phyloP scores from a whole-genome alignment of 2,797 vertebrate species.

The Eulemur mongoz region DNA sequence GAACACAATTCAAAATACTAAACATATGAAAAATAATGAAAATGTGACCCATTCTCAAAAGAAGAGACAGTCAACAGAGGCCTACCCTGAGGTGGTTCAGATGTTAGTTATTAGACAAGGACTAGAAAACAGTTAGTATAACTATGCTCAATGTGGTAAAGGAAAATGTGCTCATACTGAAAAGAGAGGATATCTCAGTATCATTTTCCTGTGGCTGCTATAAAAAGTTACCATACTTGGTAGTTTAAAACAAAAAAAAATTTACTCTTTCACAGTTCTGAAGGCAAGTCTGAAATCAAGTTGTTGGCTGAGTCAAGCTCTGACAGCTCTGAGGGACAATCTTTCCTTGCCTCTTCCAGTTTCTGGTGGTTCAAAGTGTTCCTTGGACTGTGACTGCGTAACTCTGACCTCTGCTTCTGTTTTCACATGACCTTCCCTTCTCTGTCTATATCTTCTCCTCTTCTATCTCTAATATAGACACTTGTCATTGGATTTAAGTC shows the following conservation, averaged over 20 bases:
- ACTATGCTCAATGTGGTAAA: not conserved
- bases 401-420: not conserved
- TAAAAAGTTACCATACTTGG: not conserved
- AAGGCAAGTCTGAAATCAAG: not conserved
- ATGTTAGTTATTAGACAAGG: not conserved
- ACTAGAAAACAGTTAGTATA: not conserved
- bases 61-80: not conserved
- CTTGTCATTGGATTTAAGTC: not conserved
- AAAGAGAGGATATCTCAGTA: not conserved
- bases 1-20: not conserved
- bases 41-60: not conserved
- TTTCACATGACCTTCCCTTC: not conserved
- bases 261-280: not conserved
- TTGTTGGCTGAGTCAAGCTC: not conserved
- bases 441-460: not conserved
- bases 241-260: not conserved
- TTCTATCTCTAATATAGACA: not conserved
- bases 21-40: not conserved
- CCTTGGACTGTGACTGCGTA: not conserved
- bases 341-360: not conserved
- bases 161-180: not conserved
- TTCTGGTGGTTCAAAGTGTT: not conserved
- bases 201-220: not conserved
- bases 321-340: not conserved
- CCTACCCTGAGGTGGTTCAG: not conserved